These are phyloP conservation scores for Tupiocoris notatus DNA, from an alignment of 2,888 invertebrate species.

Conservation along the genomic window DNA sequence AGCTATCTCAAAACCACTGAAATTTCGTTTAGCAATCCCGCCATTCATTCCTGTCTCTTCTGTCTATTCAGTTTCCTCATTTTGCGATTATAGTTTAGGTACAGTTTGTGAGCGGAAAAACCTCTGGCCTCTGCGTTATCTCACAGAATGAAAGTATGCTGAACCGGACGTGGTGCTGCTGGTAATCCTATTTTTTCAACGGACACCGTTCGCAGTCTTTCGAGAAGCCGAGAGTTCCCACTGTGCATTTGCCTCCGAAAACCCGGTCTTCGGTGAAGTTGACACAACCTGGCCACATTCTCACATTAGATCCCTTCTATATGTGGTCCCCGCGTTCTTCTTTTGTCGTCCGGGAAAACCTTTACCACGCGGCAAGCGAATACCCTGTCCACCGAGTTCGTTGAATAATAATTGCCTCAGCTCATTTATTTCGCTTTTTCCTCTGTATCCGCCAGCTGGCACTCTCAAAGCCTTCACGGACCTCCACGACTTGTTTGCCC, in stretches of 20 bases:
- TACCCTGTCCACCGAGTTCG: neutral
- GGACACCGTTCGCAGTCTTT: neutral
- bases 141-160: too few species aligned
- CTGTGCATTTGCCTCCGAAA: constrained; percentile 11
- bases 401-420: constrained; percentile 22
- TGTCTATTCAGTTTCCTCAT: too few species aligned
- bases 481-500: neutral
- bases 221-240: constrained; percentile 1
- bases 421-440: constrained; percentile 29
- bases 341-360: constrained; percentile 3
- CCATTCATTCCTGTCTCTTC: too few species aligned
- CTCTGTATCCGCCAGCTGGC: neutral
- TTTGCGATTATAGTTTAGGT: too few species aligned
- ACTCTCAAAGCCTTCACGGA: neutral
- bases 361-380: neutral
- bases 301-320: constrained; percentile 20
- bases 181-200: constrained; percentile 22
- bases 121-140: too few species aligned
- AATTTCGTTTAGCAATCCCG: too few species aligned
- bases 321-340: neutral
- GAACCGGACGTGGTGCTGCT: too few species aligned
- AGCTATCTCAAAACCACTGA: too few species aligned
- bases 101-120: too few species aligned
- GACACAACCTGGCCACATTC: constrained; percentile 31
- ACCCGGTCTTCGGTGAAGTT: neutral